Evolutionary conservation across 2,888 invertebrate species (phyloP), one percentile per base, ranked within the genome.

Genomic region (Nezara viridula): DNA sequence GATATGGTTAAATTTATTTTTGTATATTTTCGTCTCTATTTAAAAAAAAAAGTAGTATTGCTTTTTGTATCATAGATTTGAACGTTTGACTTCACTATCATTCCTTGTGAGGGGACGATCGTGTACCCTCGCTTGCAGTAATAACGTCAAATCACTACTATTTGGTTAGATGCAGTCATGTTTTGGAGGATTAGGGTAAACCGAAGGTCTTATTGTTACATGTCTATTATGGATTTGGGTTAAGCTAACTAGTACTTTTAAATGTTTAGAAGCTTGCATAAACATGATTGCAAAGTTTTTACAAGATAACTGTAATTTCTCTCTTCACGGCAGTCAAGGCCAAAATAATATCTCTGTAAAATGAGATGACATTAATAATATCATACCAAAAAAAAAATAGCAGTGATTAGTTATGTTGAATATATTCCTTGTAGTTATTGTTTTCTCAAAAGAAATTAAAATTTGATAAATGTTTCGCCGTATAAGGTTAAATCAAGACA

Each of bases 131-230:
- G 66, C 37, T 37, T 37, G 66, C 66, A 73, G 66, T 73, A 73
- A 73, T 73, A 27, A 73, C 7, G 32, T 73, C 37, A 73, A 73
- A 73, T 73, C 32, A 73, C 66, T 73, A 19, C 66, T 37, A 73
- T 37, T 73, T 73, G 37, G 19, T 73, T 32, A 21, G 66, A 19
- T 73, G 66, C 32, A 73, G 37, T 73, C 66, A 73, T 73, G 66
- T 73, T 21, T 37, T 19, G 2, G 19, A 6, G 7, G 37, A 73
- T 73, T 7, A 73, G 66, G 37, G 21, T 37, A 73, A 37, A 37
- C 66, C 21, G 37, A 73, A 73, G 66, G 66, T 19, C 66, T 27
- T 73, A 73, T 73, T 73, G 66, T 73, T 73, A 37, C 66, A 73
- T 73, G 66, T 73, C 66, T 19, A 73, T 73, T 37, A 73, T 73